Evolutionary conservation across 2,113 vertebrate genomes (phyloP).

Genomic region (Anser brachyrhynchus): DNA sequence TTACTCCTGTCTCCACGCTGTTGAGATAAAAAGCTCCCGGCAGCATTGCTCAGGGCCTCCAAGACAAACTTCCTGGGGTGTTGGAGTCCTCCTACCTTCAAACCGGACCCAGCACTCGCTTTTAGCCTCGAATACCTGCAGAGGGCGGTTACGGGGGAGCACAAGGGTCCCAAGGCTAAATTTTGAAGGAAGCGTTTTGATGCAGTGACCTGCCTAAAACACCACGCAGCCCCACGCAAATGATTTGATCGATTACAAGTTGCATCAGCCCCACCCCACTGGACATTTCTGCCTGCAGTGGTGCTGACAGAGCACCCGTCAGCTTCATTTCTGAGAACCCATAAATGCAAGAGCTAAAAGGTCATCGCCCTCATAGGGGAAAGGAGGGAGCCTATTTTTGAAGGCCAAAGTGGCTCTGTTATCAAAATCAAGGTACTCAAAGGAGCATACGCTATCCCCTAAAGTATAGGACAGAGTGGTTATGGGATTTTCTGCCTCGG

Average conservation of each 20-base stretch:
- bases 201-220: neutral
- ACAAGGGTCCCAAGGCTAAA: neutral
- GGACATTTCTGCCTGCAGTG: neutral
- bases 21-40: neutral
- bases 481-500: neutral
- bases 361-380: neutral
- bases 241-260: neutral
- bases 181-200: neutral
- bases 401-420: neutral
- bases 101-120: neutral
- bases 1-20: rapidly evolving
- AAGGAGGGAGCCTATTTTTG: neutral
- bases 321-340: neutral
- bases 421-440: neutral
- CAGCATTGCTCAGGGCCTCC: neutral
- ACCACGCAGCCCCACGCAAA: neutral
- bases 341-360: neutral
- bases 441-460: neutral
- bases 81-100: neutral
- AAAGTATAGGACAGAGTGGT: neutral
- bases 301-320: neutral
- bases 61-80: neutral
- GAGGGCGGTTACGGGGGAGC: rapidly evolving
- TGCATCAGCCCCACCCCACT: neutral
- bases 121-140: neutral